phyloP scores from a whole-genome alignment of 2,797 vertebrate genomes.

The Orientallactaga sibirica region DNA sequence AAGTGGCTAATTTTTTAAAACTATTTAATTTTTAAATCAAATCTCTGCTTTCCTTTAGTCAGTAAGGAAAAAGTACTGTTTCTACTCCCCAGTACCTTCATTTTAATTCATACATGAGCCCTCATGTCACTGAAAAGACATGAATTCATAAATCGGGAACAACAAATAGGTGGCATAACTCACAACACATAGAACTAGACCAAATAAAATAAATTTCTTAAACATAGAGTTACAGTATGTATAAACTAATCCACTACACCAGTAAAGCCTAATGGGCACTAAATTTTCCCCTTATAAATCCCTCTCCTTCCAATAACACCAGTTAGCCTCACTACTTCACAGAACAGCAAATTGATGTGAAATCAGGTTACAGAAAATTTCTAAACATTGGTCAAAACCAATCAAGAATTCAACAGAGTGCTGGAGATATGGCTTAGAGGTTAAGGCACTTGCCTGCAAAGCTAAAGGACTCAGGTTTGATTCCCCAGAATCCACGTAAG shows the following conservation, averaged over 20 bases:
- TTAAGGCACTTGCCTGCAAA: no score
- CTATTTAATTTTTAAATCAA: conserved; percentile 35
- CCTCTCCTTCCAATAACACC: not conserved
- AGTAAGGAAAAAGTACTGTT: not conserved
- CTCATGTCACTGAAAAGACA: not conserved
- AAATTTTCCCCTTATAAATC: not conserved
- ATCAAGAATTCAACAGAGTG: not conserved
- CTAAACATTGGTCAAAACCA: not conserved
- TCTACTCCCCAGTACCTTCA: not conserved
- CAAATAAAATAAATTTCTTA: not conserved
- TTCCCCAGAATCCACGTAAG: no score
- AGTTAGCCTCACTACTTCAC: not conserved
- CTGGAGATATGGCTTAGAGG: no score
- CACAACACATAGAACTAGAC: not conserved
- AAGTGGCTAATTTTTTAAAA: not conserved
- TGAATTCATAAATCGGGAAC: not conserved
- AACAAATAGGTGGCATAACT: not conserved
- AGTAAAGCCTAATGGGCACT: not conserved
- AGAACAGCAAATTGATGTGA: not conserved
- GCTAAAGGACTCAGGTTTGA: no score
- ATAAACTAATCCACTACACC: not conserved
- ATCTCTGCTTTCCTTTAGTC: not conserved
- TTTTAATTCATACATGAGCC: not conserved
- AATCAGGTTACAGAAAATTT: not conserved
- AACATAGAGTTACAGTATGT: not conserved